Evolutionary conservation across 1,140 invertebrate genomes (phyloP).

Genomic region (Lethocerus indicus): DNA sequence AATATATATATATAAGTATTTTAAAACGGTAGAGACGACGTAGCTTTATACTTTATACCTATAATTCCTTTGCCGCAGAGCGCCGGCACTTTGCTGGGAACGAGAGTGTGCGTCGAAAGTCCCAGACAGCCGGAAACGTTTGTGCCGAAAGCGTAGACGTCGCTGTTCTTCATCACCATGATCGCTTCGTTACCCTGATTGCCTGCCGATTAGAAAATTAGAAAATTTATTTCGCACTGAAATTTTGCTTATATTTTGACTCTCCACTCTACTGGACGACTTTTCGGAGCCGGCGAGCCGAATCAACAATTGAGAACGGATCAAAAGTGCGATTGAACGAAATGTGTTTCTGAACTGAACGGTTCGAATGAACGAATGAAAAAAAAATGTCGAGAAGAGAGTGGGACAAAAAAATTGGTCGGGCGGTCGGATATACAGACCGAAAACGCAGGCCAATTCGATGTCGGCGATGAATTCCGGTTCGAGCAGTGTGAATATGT

Average conservation of each 20-base stretch:
- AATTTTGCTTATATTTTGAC: background rate
- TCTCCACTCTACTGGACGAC: background rate
- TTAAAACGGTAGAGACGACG: too few species aligned
- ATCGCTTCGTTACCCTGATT: constrained; percentile 44
- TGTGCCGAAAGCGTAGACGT: constrained; percentile 41
- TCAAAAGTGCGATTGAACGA: background rate
- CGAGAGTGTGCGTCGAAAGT: constrained; percentile 36
- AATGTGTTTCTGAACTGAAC: background rate
- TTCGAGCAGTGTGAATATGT: constrained; percentile 39
- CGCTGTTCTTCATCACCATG: constrained; percentile 39
- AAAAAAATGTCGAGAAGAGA: constrained; percentile 3
- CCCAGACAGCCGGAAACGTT: constrained; percentile 42
- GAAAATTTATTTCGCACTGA: background rate
- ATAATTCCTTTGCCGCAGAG: constrained; percentile 39
- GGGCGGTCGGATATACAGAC: constrained; percentile 22
- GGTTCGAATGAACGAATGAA: background rate
- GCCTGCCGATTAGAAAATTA: constrained; percentile 20
- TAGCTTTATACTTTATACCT: too few species aligned
- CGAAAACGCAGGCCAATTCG: constrained; percentile 39
- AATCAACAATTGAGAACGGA: background rate
- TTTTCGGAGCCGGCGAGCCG: background rate
- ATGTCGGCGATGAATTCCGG: constrained; percentile 32
- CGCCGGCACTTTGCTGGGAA: constrained; percentile 36
- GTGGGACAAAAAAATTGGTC: background rate
- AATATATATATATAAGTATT: too few species aligned